phyloP scores from a whole-genome alignment of 2,888 invertebrate genomes.

The Syritta pipiens region DNA sequence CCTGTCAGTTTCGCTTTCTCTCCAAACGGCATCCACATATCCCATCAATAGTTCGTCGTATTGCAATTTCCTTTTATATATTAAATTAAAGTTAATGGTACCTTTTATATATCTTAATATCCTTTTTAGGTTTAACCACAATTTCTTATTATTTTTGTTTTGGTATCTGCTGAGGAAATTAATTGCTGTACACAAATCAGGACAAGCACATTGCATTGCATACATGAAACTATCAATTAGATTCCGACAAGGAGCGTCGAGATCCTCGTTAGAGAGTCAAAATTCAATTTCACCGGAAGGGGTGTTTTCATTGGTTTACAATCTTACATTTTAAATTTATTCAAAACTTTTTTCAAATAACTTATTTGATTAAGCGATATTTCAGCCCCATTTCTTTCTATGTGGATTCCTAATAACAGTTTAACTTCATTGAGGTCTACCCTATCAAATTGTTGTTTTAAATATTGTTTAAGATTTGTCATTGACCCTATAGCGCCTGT shows the following conservation, averaged over 20 bases:
- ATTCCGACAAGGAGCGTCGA: constrained; percentile 70
- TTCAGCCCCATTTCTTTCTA: constrained; percentile 44
- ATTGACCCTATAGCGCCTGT: constrained; percentile 21
- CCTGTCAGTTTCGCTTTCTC: too few species aligned
- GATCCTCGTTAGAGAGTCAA: constrained; percentile 63
- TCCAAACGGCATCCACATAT: too few species aligned
- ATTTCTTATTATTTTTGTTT: constrained; percentile 53
- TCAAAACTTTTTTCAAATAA: constrained; percentile 69
- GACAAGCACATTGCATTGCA: constrained; percentile 58
- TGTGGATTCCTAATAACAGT: constrained; percentile 63
- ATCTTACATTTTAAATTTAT: constrained; percentile 71
- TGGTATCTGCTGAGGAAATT: constrained; percentile 36
- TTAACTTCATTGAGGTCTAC: background rate
- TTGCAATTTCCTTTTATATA: constrained; percentile 25
- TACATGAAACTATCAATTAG: constrained; percentile 70
- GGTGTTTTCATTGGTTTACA: constrained; percentile 70
- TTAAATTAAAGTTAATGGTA: constrained; percentile 33
- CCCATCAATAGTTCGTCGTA: too few species aligned
- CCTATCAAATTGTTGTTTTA: constrained; percentile 39
- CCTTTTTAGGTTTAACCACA: constrained; percentile 51
- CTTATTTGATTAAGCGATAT: constrained; percentile 54
- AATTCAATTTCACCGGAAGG: constrained; percentile 70
- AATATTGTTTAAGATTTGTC: constrained; percentile 59
- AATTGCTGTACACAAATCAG: constrained; percentile 49
- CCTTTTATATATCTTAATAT: constrained; percentile 14